Evolutionary conservation across 92 coral and sea anemone species (phyloP).

Genomic region (Phenganax stokvisi): DNA sequence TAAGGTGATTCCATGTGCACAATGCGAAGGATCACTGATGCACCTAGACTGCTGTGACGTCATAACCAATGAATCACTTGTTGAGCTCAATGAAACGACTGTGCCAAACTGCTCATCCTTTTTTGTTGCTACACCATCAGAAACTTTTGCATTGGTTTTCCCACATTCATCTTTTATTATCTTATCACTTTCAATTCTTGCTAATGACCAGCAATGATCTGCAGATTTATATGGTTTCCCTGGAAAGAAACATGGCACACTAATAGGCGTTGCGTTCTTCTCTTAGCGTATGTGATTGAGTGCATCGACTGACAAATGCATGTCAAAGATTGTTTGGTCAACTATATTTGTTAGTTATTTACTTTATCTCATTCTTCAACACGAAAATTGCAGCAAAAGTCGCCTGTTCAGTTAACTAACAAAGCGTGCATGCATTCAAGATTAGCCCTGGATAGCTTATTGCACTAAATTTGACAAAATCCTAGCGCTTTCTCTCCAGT

Average conservation of each 20-base stretch:
- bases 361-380: no score
- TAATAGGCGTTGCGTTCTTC: not conserved
- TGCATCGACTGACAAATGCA: not conserved
- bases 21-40: conserved; percentile 15
- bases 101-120: conserved; percentile 70
- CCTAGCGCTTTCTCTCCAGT: no score
- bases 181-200: not conserved
- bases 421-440: no score
- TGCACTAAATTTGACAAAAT: no score
- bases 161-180: conserved; percentile 29
- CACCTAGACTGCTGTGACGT: not conserved
- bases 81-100: conserved; percentile 68
- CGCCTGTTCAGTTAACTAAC: no score
- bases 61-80: conserved; percentile 39
- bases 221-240: conserved; percentile 26
- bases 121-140: conserved; percentile 55
- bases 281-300: not conserved
- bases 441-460: no score
- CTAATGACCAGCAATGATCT: conserved; percentile 29
- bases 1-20: conserved; percentile 22
- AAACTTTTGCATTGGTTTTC: conserved; percentile 8
- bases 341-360: no score
- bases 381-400: no score
- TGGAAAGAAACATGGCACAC: conserved; percentile 9
- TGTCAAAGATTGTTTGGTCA: not conserved